phyloP scores from a whole-genome alignment of 2,888 invertebrate genomes.

The Parnassius apollo region DNA sequence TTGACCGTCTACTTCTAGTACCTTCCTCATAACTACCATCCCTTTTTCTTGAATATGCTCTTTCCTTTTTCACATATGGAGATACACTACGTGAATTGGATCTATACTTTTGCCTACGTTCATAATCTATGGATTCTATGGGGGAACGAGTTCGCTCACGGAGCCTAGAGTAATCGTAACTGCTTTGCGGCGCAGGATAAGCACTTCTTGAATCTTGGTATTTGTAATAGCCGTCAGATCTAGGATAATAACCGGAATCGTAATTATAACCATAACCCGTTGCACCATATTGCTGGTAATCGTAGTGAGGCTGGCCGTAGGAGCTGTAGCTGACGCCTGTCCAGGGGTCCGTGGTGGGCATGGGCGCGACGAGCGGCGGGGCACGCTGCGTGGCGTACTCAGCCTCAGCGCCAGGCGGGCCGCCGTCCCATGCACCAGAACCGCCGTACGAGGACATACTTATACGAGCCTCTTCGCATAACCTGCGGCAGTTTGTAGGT shows the following conservation, averaged over 20 bases:
- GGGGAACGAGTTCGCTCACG: slow-evolving; percentile 44
- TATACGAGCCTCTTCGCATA: slow-evolving; percentile 71
- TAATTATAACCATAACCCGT: slow-evolving; percentile 53
- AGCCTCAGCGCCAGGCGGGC: slow-evolving; percentile 78
- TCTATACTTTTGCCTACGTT: slow-evolving; percentile 43
- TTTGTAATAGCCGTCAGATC: slow-evolving; percentile 48
- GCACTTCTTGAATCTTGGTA: slow-evolving; percentile 44
- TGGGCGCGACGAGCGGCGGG: slow-evolving; percentile 54
- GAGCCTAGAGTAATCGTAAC: slow-evolving; percentile 39
- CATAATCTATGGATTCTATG: slow-evolving; percentile 40
- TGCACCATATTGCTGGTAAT: slow-evolving; percentile 58
- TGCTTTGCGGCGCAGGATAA: slow-evolving; percentile 38
- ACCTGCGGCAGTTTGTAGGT: slow-evolving; percentile 82
- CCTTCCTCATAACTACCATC: slow-evolving; percentile 53
- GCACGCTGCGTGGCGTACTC: slow-evolving; percentile 71
- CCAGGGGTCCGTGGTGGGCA: slow-evolving; percentile 73
- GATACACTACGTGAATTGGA: slow-evolving; percentile 59
- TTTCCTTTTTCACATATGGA: slow-evolving; percentile 51
- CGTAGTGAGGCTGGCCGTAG: slow-evolving; percentile 58
- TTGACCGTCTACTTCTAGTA: slow-evolving; percentile 46
- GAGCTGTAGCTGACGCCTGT: slow-evolving; percentile 72
- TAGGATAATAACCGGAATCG: slow-evolving; percentile 59
- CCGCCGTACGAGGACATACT: slow-evolving; percentile 74
- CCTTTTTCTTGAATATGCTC: slow-evolving; percentile 53
- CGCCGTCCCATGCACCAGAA: slow-evolving; percentile 74